phyloP scores from a whole-genome alignment of 1,140 invertebrate species.

The Drosophila ogumai region DNA sequence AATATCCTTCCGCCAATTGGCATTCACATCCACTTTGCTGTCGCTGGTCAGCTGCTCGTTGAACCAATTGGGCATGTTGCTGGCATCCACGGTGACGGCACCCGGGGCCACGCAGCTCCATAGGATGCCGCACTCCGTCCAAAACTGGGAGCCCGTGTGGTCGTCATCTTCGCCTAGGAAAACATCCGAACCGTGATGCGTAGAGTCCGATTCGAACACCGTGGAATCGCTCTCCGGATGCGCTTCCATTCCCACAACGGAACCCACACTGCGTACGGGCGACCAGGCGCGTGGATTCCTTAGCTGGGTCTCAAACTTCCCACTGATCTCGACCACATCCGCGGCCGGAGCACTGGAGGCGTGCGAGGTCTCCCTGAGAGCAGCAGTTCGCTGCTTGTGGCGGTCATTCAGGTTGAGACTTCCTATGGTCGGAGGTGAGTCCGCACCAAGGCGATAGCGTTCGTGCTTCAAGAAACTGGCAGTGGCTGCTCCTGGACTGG shows the following conservation, averaged over 20 bases:
- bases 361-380: constrained; percentile 60
- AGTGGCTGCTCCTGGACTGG: constrained; percentile 70
- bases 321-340: constrained; percentile 74
- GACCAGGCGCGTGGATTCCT: constrained; percentile 92
- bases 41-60: constrained; percentile 84
- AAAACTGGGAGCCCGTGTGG: constrained; percentile 87
- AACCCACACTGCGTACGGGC: constrained; percentile 92
- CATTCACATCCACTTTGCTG: constrained; percentile 88
- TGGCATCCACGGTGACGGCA: constrained; percentile 89
- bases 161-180: constrained; percentile 92
- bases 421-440: constrained; percentile 80
- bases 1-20: constrained; percentile 91
- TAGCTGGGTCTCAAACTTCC: constrained; percentile 85
- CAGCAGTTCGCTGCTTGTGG: constrained; percentile 73
- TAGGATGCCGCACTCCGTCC: constrained; percentile 91
- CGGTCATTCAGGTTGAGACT: constrained; percentile 80
- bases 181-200: constrained; percentile 87
- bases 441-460: constrained; percentile 67
- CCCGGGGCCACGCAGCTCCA: constrained; percentile 93
- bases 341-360: constrained; percentile 78
- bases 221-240: constrained; percentile 92
- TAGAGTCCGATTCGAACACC: constrained; percentile 90
- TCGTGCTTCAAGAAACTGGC: constrained; percentile 75
- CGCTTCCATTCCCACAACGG: constrained; percentile 91
- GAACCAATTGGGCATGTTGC: constrained; percentile 91